These are phyloP conservation scores for Sparus aurata DNA, from an alignment of 2,797 vertebrate species.

Conservation along the genomic window DNA sequence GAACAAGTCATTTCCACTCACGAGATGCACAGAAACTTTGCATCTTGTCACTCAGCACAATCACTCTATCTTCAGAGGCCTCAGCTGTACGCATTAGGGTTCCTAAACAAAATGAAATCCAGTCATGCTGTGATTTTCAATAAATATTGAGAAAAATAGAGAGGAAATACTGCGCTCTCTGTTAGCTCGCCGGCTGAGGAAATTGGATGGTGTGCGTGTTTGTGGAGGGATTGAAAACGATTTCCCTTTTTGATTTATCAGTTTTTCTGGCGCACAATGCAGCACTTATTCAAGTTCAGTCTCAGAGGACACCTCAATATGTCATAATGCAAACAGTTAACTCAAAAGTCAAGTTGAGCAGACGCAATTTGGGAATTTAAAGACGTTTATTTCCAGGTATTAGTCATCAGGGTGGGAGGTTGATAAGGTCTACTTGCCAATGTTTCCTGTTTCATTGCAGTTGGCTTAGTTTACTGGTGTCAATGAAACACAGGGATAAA, in stretches of 20 bases:
- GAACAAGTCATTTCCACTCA: constrained; percentile 42
- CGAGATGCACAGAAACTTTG: constrained; percentile 35
- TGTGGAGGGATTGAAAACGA: constrained; percentile 65
- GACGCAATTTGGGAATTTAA: constrained; percentile 38
- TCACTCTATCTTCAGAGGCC: constrained; percentile 46
- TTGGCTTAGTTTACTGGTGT: constrained; percentile 35
- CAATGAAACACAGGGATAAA: constrained; percentile 6
- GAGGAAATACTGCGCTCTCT: constrained; percentile 47
- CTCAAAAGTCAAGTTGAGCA: constrained; percentile 30
- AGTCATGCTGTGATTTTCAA: constrained; percentile 67
- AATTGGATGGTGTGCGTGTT: constrained; percentile 58
- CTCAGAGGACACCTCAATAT: constrained; percentile 43
- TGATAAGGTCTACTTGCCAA: constrained; percentile 20
- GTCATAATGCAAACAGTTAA: constrained; percentile 44
- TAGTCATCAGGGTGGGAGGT: constrained; percentile 37
- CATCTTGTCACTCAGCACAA: constrained; percentile 44
- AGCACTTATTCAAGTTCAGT: constrained; percentile 46
- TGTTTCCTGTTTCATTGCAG: constrained; percentile 21
- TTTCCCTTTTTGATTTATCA: constrained; percentile 69
- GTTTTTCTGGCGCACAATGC: constrained; percentile 50
- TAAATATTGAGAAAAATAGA: constrained; percentile 54
- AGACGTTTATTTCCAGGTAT: constrained; percentile 34
- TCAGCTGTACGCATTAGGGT: constrained; percentile 63
- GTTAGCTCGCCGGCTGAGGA: constrained; percentile 45
- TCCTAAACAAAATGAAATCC: constrained; percentile 69